phyloP scores from a whole-genome alignment of 2,888 invertebrate genomes.

The Pinctada fucata region DNA sequence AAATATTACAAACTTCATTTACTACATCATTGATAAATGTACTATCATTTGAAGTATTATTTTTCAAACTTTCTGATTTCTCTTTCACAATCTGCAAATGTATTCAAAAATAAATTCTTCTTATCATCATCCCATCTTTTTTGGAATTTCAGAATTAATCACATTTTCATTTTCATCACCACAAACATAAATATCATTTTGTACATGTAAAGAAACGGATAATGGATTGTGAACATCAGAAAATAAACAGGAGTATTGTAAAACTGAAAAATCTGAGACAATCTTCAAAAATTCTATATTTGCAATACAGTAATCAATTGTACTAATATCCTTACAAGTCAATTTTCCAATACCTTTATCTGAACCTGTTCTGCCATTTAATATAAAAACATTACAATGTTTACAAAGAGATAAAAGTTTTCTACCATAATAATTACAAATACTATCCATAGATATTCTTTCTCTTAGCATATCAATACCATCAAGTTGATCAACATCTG shows the following conservation, averaged over 20 bases:
- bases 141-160: background rate
- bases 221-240: constrained; percentile 7
- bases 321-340: constrained; percentile 6
- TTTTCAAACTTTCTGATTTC: background rate
- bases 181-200: background rate
- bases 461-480: background rate
- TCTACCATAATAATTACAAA: constrained; percentile 7
- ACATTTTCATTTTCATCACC: background rate
- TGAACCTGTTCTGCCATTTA: constrained; percentile 23
- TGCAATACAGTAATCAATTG: constrained; percentile 9
- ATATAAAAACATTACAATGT: constrained; percentile 14
- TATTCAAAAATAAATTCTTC: constrained; percentile 1
- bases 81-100: background rate
- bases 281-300: constrained; percentile 1
- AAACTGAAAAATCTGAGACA: background rate
- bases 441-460: background rate
- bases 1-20: background rate
- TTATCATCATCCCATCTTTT: constrained; percentile 8
- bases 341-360: background rate
- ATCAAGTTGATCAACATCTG: constrained; percentile 6
- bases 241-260: background rate
- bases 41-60: background rate
- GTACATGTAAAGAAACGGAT: background rate
- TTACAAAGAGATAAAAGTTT: constrained; percentile 20
- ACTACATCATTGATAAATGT: background rate